Evolutionary conservation across 2,797 vertebrate species (phyloP).

Genomic region (Dallia pectoralis): DNA sequence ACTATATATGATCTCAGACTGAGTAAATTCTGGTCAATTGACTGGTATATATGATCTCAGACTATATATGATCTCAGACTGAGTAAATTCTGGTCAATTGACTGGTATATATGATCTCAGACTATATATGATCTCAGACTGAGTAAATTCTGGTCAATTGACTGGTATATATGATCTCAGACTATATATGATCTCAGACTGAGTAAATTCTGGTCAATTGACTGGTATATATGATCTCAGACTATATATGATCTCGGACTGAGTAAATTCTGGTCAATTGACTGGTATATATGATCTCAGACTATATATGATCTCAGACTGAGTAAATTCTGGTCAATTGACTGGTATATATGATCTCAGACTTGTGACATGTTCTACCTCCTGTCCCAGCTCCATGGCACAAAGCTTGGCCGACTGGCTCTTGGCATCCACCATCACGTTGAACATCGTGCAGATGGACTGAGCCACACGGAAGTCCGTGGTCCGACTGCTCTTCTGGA

Average conservation of each 20-base stretch:
- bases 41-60: slow-evolving; percentile 21
- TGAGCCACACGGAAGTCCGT: slow-evolving; percentile 92
- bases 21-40: slow-evolving; percentile 36
- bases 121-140: slow-evolving; percentile 12
- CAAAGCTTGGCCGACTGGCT: slow-evolving; percentile 90
- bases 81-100: slow-evolving; percentile 36
- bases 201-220: slow-evolving; percentile 41
- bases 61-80: slow-evolving; percentile 12
- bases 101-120: slow-evolving; percentile 22
- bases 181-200: too few species aligned
- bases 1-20: background rate
- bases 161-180: slow-evolving; percentile 20
- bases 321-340: slow-evolving; percentile 36
- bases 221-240: slow-evolving; percentile 20
- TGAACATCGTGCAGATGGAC: slow-evolving; percentile 94
- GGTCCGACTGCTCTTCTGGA: slow-evolving; percentile 90
- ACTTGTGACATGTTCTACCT: slow-evolving; percentile 74
- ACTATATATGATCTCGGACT: background rate
- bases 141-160: slow-evolving; percentile 36
- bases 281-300: slow-evolving; percentile 21
- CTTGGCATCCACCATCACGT: slow-evolving; percentile 93
- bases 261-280: slow-evolving; percentile 34
- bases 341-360: slow-evolving; percentile 22
- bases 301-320: slow-evolving; percentile 12
- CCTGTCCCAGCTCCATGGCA: slow-evolving; percentile 91